Conservation (phyloP, 2,888 invertebrate genomes). For the Lumbricus terrestris region DNA sequence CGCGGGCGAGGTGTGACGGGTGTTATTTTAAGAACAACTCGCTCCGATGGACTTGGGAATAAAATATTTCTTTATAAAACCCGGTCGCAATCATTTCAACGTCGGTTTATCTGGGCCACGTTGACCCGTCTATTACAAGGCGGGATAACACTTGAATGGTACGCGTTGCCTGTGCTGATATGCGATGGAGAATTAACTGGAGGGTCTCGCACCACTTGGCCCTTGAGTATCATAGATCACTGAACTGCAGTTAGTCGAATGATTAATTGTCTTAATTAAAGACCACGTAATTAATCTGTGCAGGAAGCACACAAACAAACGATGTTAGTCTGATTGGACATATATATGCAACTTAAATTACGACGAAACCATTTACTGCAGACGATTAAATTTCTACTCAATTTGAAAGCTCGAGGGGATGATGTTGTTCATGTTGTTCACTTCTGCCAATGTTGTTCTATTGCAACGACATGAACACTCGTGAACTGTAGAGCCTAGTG, state of each 20-base stretch:
- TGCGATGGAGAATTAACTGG: not conserved
- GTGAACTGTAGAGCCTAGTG: not conserved
- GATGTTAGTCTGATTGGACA: not conserved
- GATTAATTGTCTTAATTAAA: not conserved
- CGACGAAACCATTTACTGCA: not conserved
- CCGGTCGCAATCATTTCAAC: not conserved
- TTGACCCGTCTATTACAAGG: not conserved
- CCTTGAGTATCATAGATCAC: not conserved
- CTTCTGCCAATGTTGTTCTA: not conserved
- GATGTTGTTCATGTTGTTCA: no score
- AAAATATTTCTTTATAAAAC: not conserved
- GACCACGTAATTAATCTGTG: not conserved
- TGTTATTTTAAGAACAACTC: constrained; percentile 6
- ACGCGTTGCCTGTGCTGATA: no score
- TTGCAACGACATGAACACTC: not conserved
- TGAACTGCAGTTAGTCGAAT: not conserved
- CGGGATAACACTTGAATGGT: not conserved
- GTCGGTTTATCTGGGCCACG: not conserved
- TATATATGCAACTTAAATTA: not conserved
- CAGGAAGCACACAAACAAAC: not conserved
- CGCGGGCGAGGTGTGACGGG: not conserved
- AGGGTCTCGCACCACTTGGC: not conserved
- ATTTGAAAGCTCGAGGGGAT: not conserved
- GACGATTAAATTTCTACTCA: not conserved
- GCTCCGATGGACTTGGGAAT: not conserved